These are phyloP conservation scores for Thymelicus lineola DNA, from an alignment of 2,888 invertebrate genomes.

Conservation along the genomic window DNA sequence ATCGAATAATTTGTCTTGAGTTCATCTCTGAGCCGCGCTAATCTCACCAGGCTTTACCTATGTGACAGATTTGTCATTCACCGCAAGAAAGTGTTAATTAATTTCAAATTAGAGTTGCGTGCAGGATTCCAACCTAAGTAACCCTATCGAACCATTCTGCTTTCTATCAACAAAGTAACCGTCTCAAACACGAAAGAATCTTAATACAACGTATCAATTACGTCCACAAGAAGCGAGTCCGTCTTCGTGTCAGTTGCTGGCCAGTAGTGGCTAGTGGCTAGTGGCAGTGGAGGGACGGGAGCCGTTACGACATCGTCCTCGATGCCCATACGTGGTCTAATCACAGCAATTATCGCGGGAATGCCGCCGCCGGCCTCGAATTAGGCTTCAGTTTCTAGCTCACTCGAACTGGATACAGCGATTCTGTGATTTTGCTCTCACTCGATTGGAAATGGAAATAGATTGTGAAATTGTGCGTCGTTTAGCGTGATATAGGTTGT, in stretches of 20 bases:
- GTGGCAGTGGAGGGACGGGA: slow-evolving; percentile 5
- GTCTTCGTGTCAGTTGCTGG: not conserved
- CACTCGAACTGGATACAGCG: slow-evolving; percentile 7
- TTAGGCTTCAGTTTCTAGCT: slow-evolving; percentile 23
- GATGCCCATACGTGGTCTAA: slow-evolving; percentile 32
- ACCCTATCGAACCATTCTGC: no score
- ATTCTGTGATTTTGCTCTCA: slow-evolving; percentile 22
- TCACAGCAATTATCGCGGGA: slow-evolving; percentile 33
- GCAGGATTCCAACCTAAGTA: no score
- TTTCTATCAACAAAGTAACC: not conserved
- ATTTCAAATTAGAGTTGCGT: no score
- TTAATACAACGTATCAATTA: slow-evolving; percentile 8
- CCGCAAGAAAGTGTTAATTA: no score
- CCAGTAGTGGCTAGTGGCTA: not conserved
- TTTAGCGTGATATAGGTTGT: not conserved
- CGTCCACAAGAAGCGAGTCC: slow-evolving; percentile 6
- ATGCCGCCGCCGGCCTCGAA: slow-evolving; percentile 25
- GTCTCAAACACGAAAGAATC: not conserved
- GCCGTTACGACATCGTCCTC: slow-evolving; percentile 27
- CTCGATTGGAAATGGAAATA: slow-evolving; percentile 11
- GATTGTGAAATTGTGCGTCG: slow-evolving; percentile 5
- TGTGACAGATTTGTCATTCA: no score
- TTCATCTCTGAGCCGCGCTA: no score
- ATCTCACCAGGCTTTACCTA: no score
- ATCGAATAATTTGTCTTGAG: no score